Evolutionary conservation across 2,797 vertebrate species (phyloP), one percentile per base, ranked within the genome.

Genomic region (Mus spretus): DNA sequence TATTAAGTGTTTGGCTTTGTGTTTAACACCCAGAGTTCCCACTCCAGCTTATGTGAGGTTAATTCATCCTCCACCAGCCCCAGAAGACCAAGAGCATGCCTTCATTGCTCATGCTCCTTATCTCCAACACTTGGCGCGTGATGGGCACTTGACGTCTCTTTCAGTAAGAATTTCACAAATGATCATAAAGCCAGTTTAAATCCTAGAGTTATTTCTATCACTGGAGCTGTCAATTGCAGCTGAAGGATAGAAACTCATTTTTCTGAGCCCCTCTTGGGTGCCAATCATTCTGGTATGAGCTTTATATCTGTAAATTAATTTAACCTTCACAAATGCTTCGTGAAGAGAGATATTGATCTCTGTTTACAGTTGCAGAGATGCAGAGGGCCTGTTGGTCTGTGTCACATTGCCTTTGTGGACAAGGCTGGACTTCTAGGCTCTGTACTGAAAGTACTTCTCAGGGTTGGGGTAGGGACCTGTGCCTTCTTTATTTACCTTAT

Each of bases 321-420:
- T 87, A 44, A 40, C 81, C 47, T 87, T 79, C 40, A 83, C 26
- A 78, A 4, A 65, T 20, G 2, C 31, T 90, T 63, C 50, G 2
- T 11, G 11, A 67, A 34, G 55, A 47, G 2, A 22, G 61, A 44
- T 57, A 47, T 86, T 63, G 20, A 44, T 77, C 22, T 55, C 37
- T 17, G 22, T 77, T 80, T 53, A 53, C 4, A 40, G 37, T 47
- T 53, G 40, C 77, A 61, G 78, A 82, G 40, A 61, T 28, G 50
- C 9, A 63, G 40, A 37, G 26, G 84, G 59, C 8, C 26, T 1
- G 3, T 90, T 65, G 28, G 7, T 63, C 40, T 24, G 84, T 0
- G 2, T 44, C 0, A 0, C 3, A 0, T 13, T 14, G 6, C 10
- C n/a, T 20, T n/a, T 86, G 11, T 14, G 0, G 31, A 9, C 44